Evolutionary conservation across 2,888 invertebrate species (phyloP), one percentile per base, ranked within the genome.

Genomic region (Iphiclides podalirius): DNA sequence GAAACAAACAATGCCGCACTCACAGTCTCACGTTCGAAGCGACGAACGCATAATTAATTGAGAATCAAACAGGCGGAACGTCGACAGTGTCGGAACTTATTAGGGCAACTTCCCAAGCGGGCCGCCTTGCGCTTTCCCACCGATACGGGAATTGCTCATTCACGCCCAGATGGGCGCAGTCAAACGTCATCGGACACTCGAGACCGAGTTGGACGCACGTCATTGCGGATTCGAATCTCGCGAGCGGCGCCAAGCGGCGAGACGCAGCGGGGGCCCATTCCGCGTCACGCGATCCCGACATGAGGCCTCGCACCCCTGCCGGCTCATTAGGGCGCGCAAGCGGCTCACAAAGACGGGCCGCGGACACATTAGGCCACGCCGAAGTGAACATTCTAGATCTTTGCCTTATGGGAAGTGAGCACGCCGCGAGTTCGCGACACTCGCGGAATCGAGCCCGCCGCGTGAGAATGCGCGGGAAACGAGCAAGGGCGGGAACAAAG

Each of bases 351-450:
- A 77, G 75, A 68, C 72, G 66, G 66, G 67, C 71, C 75, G 74
- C 70, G 69, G 75, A 71, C 70, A 74, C 61, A 69, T 75, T 73
- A 72, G 53, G 72, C 71, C 72, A 83, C 72, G 84, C 79, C 78
- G 65, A 83, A 72, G 57, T 73, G 75, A 69, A 70, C 75, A 79
- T 81, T 83, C 84, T 80, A 76, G 81, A 80, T 80, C 76, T 77
- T 74, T 59, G 60, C 67, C 75, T 79, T 79, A 78, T 80, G 82
- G 82, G 82, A 82, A 80, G 67, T 70, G 77, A 74, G 64, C 79
- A 75, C 67, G 70, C 57, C 59, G 55, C 49, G 38, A 52, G 70
- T 71, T 74, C 72, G 74, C 73, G 75, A 71, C 68, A 61, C 60
- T 60, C 64, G 56, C 47, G 61, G 57, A n/a, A n/a, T n/a, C 61